Percentiles rank a stretch among this genome's conserved stretches.
phyloP scores from a whole-genome alignment of 2,888 invertebrate genomes.

The Endomychus coccineus region DNA sequence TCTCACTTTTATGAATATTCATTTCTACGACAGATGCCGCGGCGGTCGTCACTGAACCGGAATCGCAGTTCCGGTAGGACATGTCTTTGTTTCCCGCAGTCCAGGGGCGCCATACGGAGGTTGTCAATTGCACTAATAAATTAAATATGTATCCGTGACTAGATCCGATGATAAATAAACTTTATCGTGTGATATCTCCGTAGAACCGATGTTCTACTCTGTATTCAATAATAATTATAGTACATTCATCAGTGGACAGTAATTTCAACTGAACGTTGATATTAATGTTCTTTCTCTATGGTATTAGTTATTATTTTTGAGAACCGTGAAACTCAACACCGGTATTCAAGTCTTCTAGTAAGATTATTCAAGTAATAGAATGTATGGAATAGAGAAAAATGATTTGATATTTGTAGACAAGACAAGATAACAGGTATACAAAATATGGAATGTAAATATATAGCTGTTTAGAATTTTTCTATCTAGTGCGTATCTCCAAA shows the following conservation, averaged over 20 bases:
- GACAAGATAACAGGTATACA: too few species aligned
- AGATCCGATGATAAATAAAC: conserved; percentile 32
- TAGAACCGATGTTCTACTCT: conserved; percentile 26
- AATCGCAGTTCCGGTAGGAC: conserved; percentile 44
- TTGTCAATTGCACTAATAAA: conserved; percentile 35
- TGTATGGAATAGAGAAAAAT: too few species aligned
- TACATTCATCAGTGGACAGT: conserved; percentile 26
- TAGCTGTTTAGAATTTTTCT: too few species aligned
- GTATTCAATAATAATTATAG: conserved; percentile 30
- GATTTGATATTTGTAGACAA: too few species aligned
- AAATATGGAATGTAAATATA: too few species aligned
- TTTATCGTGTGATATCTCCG: conserved; percentile 31
- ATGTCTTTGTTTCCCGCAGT: conserved; percentile 37
- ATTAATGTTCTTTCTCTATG: too few species aligned
- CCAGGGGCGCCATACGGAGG: conserved; percentile 34
- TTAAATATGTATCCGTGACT: conserved; percentile 36
- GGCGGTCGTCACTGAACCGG: conserved; percentile 36
- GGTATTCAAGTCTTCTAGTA: too few species aligned
- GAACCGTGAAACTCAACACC: too few species aligned
- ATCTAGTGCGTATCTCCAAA: too few species aligned
- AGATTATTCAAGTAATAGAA: too few species aligned
- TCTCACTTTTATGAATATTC: conserved; percentile 38
- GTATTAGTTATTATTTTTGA: too few species aligned
- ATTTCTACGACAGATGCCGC: conserved; percentile 38
- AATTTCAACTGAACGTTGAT: too few species aligned